A percentile compares a stretch with the other conserved stretches of the same genome.
Evolutionary conservation across 2,888 invertebrate genomes (phyloP).

Genomic region (Lasioglossum morio): DNA sequence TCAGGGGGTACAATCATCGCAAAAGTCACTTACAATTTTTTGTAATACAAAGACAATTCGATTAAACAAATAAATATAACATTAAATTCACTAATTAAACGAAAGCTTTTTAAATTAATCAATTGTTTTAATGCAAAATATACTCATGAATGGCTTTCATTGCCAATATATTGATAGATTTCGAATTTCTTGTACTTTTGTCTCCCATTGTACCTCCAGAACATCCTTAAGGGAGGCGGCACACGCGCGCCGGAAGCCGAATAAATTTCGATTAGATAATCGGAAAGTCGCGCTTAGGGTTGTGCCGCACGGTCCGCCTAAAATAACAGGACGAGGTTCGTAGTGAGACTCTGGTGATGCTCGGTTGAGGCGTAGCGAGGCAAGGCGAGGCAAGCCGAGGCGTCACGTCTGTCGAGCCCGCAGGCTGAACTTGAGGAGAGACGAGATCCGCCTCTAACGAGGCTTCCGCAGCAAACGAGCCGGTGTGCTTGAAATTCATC

Average conservation of each 20-base stretch:
- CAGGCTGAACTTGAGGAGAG: constrained; percentile 47
- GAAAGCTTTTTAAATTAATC: too few relatives aligned
- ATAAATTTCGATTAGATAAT: constrained; percentile 77
- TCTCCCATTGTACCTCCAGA: too few relatives aligned
- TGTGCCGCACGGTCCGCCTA: constrained; percentile 72
- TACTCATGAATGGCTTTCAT: too few relatives aligned
- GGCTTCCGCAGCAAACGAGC: constrained; percentile 31
- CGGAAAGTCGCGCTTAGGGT: constrained; percentile 72
- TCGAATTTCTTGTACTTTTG: too few relatives aligned
- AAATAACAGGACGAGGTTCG: constrained; percentile 61
- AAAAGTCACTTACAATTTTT: too few relatives aligned
- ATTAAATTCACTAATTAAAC: too few relatives aligned
- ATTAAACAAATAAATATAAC: too few relatives aligned
- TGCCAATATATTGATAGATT: too few relatives aligned
- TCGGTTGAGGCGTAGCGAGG: background rate
- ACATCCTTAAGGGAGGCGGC: background rate
- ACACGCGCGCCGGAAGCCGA: constrained; percentile 67
- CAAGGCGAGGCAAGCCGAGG: constrained; percentile 3
- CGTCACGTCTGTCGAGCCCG: constrained; percentile 34
- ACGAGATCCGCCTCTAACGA: constrained; percentile 43
- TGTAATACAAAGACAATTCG: too few relatives aligned
- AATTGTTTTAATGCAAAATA: too few relatives aligned
- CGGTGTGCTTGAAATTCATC: constrained; percentile 69
- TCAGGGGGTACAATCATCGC: too few relatives aligned
- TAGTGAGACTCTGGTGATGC: background rate